phyloP scores from a whole-genome alignment of 1,140 invertebrate species.

The Neodiprion fabricii region DNA sequence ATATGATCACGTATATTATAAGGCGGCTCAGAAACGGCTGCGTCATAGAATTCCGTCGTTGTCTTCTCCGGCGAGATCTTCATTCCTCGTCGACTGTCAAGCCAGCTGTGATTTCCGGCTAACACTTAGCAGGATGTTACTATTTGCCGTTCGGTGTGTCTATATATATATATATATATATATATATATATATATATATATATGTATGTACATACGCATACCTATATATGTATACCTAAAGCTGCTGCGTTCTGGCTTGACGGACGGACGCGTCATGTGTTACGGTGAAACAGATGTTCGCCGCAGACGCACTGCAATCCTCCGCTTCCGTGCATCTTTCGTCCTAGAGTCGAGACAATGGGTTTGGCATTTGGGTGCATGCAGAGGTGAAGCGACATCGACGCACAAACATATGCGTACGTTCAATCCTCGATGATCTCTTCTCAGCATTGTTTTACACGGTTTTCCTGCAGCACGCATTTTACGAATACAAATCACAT shows the following conservation, averaged over 20 bases:
- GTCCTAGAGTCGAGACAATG: too few relatives aligned
- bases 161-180: too few relatives aligned
- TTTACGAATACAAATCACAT: too few relatives aligned
- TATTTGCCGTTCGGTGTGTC: slow-evolving; percentile 26
- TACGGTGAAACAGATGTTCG: slow-evolving; percentile 4
- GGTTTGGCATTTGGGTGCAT: too few relatives aligned
- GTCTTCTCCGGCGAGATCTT: slow-evolving; percentile 9
- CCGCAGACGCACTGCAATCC: background rate
- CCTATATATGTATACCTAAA: slow-evolving; percentile 27
- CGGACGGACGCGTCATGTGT: slow-evolving; percentile 1
- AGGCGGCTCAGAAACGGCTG: background rate
- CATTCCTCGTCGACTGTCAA: slow-evolving; percentile 23
- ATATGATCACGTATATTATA: background rate
- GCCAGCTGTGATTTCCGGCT: slow-evolving; percentile 6
- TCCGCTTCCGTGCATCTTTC: background rate
- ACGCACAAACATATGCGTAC: too few relatives aligned
- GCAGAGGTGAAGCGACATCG: too few relatives aligned
- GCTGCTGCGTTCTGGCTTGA: slow-evolving; percentile 9
- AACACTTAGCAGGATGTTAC: slow-evolving; percentile 13
- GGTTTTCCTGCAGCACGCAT: too few relatives aligned
- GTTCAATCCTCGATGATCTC: too few relatives aligned
- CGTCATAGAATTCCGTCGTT: background rate
- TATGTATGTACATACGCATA: slow-evolving; percentile 26
- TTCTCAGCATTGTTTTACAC: too few relatives aligned
- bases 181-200: slow-evolving; percentile 29